phyloP scores from a whole-genome alignment of 1,140 invertebrate genomes.

The Geopemphigus sp. region DNA sequence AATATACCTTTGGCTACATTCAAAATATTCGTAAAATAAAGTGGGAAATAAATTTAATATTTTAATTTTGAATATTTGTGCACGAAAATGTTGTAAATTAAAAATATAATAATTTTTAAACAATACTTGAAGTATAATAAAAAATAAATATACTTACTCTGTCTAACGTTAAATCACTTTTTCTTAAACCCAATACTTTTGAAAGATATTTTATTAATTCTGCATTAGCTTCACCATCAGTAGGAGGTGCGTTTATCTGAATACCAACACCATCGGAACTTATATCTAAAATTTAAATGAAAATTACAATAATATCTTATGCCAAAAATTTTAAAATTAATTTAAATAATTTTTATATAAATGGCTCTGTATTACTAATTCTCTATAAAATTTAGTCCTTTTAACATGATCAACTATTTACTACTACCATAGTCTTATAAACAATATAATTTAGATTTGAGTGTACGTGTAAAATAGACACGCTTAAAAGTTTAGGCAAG shows the following conservation, averaged over 20 bases:
- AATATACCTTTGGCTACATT: too few relatives aligned
- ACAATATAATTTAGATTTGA: too few relatives aligned
- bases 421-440: too few relatives aligned
- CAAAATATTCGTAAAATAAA: too few relatives aligned
- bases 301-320: neutral
- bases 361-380: too few relatives aligned
- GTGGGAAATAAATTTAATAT: too few relatives aligned
- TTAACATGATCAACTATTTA: too few relatives aligned
- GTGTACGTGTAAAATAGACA: too few relatives aligned
- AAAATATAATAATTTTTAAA: neutral
- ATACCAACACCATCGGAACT: slow-evolving; percentile 61
- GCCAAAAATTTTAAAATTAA: too few relatives aligned
- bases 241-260: slow-evolving; percentile 73
- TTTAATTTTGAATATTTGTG: neutral
- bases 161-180: slow-evolving; percentile 68
- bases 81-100: neutral
- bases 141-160: slow-evolving; percentile 57
- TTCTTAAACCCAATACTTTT: slow-evolving; percentile 65
- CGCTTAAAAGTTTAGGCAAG: too few relatives aligned
- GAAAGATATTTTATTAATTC: slow-evolving; percentile 72
- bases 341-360: too few relatives aligned
- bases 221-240: slow-evolving; percentile 76
- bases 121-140: neutral
- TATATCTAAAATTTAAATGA: slow-evolving; percentile 56
- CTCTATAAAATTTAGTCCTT: too few relatives aligned